Conservation (phyloP, 2,888 invertebrate species). For the Caenorhabditis uteleia region DNA sequence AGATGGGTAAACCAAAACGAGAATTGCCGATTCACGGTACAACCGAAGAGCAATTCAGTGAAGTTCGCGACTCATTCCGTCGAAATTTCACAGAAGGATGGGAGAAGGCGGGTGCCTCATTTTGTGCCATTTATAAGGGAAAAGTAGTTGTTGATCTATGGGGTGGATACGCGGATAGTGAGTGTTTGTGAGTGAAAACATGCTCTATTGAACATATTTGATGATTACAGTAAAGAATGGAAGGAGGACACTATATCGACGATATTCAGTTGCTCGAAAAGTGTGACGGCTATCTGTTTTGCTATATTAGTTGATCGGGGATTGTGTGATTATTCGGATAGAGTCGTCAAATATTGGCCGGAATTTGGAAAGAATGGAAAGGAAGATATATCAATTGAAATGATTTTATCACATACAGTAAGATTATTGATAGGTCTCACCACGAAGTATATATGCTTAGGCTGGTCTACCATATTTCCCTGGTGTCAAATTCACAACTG, state of each 20-base stretch:
- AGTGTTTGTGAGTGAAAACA: constrained; percentile 24
- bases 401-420: constrained; percentile 70
- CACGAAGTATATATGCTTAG: constrained; percentile 48
- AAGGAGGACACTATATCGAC: constrained; percentile 69
- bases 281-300: constrained; percentile 49
- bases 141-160: constrained; percentile 70
- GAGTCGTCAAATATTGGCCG: constrained; percentile 70
- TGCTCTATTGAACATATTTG: neutral
- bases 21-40: constrained; percentile 34
- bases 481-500: constrained; percentile 54
- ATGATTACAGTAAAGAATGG: constrained; percentile 61
- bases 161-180: constrained; percentile 71
- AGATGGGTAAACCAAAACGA: constrained; percentile 8
- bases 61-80: constrained; percentile 20
- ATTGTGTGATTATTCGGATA: constrained; percentile 66
- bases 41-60: constrained; percentile 15
- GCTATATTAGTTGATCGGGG: constrained; percentile 70
- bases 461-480: constrained; percentile 69
- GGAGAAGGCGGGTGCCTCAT: constrained; percentile 68
- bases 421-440: too few relatives aligned
- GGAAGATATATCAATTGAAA: constrained; percentile 69
- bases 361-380: constrained; percentile 71
- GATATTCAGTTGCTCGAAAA: constrained; percentile 70
- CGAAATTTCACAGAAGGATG: constrained; percentile 65
- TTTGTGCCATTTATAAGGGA: constrained; percentile 70